phyloP scores from a whole-genome alignment of 2,888 invertebrate genomes.

The Iphiclides podalirius region DNA sequence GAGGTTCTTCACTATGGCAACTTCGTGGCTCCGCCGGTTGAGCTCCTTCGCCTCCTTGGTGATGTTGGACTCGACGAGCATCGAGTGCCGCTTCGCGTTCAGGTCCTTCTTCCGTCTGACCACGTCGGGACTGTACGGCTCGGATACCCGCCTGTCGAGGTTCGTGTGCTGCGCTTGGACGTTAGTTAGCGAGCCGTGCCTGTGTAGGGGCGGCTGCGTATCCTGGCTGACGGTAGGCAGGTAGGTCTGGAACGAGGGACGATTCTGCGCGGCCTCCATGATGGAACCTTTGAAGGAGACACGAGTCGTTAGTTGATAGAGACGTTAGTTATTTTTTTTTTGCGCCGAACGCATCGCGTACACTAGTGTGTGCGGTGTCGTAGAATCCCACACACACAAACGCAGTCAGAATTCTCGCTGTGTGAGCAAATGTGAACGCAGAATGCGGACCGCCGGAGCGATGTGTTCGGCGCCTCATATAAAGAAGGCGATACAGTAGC shows the following conservation, averaged over 20 bases:
- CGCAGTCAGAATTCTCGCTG: no score
- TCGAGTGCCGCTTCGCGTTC: conserved; percentile 64
- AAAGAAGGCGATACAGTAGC: no score
- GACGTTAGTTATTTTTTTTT: background rate
- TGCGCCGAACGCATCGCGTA: no score
- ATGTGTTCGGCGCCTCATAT: no score
- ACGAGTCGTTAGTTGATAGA: background rate
- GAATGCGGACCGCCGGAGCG: no score
- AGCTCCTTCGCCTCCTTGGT: conserved; percentile 61
- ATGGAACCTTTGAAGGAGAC: conserved; percentile 81
- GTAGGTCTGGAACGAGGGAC: conserved; percentile 75
- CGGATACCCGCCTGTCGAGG: conserved; percentile 62
- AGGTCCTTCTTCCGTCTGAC: conserved; percentile 64
- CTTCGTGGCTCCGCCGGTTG: conserved; percentile 66
- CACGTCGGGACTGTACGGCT: conserved; percentile 66
- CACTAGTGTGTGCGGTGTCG: no score
- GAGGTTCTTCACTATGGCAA: conserved; percentile 61
- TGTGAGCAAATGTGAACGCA: no score
- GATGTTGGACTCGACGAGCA: conserved; percentile 65
- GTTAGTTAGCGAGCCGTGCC: conserved; percentile 54
- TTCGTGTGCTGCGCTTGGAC: conserved; percentile 37
- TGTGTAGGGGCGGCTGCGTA: conserved; percentile 45
- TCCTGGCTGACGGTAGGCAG: conserved; percentile 57
- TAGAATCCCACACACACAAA: no score
- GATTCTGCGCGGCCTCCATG: conserved; percentile 85